These are phyloP conservation scores for Troides helena DNA, from an alignment of 2,888 invertebrate genomes.

Conservation along the genomic window DNA sequence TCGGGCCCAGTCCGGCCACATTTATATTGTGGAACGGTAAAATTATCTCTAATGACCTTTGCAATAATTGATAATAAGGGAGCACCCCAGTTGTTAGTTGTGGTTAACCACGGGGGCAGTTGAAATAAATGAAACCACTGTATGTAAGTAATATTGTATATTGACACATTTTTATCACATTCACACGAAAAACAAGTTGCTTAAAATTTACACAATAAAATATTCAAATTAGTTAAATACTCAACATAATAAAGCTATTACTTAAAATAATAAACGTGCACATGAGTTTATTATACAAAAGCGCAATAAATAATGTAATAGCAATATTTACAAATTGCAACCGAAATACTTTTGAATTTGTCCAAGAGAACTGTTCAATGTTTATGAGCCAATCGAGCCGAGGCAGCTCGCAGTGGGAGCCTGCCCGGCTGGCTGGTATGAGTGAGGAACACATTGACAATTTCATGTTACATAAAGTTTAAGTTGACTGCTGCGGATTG, in stretches of 20 bases:
- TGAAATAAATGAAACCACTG: constrained; percentile 51
- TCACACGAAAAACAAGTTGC: constrained; percentile 73
- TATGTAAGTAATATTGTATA: constrained; percentile 73
- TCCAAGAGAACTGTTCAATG: too few relatives aligned
- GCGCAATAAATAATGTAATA: constrained; percentile 53
- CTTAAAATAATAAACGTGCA: constrained; percentile 64
- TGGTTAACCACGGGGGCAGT: constrained; percentile 32
- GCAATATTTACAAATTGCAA: constrained; percentile 47
- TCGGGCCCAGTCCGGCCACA: not conserved
- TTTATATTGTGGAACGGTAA: constrained; percentile 16
- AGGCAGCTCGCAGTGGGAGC: too few relatives aligned
- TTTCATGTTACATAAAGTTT: constrained; percentile 30
- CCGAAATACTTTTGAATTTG: constrained; percentile 18
- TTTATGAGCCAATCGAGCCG: too few relatives aligned
- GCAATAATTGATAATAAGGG: constrained; percentile 2
- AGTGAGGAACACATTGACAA: constrained; percentile 13
- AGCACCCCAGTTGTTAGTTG: constrained; percentile 11
- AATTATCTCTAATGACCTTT: constrained; percentile 6
- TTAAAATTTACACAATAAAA: constrained; percentile 75
- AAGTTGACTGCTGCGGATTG: constrained; percentile 33
- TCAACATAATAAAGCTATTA: constrained; percentile 72
- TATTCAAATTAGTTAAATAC: constrained; percentile 68
- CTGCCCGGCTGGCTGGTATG: too few relatives aligned
- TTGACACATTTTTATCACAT: constrained; percentile 75
- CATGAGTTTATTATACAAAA: constrained; percentile 47